Conservation (phyloP, 1,140 invertebrate genomes). For the Microplitis demolitor region DNA sequence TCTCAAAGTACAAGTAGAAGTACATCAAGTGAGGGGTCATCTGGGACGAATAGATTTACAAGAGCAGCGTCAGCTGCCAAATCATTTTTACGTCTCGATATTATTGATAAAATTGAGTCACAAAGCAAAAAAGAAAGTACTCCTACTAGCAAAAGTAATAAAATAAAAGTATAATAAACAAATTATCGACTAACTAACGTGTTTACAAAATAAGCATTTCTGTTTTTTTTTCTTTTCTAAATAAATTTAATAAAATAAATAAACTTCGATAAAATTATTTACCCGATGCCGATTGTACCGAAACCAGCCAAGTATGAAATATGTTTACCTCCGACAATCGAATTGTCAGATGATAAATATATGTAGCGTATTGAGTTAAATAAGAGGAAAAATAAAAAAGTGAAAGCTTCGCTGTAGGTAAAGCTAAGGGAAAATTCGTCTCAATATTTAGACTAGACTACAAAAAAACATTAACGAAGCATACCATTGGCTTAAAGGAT, state of each 20-base stretch:
- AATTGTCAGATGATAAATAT: too few species aligned
- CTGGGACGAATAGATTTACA: slow-evolving; percentile 31
- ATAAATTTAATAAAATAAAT: too few species aligned
- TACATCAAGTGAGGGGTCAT: neutral
- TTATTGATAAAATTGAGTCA: slow-evolving; percentile 50
- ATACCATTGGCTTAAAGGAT: slow-evolving; percentile 16
- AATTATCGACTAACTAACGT: slow-evolving; percentile 24
- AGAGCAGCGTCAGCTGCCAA: slow-evolving; percentile 41
- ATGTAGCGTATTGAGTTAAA: too few species aligned
- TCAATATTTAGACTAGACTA: slow-evolving; percentile 32
- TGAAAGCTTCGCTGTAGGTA: slow-evolving; percentile 26
- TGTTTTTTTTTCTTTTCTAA: neutral
- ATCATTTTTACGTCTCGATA: slow-evolving; percentile 49
- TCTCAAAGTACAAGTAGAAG: slow-evolving; percentile 41
- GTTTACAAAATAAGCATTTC: neutral
- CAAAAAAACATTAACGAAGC: slow-evolving; percentile 31
- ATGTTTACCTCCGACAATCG: too few species aligned
- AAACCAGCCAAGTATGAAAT: too few species aligned
- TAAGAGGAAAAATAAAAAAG: neutral
- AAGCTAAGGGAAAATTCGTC: neutral
- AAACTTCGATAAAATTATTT: too few species aligned
- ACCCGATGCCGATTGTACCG: too few species aligned
- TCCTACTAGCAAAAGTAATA: slow-evolving; percentile 38
- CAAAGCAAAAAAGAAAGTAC: slow-evolving; percentile 37
- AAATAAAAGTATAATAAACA: slow-evolving; percentile 14